These are phyloP conservation scores for Drosophila paranaensis DNA, from an alignment of 2,888 invertebrate species.

Conservation along the genomic window DNA sequence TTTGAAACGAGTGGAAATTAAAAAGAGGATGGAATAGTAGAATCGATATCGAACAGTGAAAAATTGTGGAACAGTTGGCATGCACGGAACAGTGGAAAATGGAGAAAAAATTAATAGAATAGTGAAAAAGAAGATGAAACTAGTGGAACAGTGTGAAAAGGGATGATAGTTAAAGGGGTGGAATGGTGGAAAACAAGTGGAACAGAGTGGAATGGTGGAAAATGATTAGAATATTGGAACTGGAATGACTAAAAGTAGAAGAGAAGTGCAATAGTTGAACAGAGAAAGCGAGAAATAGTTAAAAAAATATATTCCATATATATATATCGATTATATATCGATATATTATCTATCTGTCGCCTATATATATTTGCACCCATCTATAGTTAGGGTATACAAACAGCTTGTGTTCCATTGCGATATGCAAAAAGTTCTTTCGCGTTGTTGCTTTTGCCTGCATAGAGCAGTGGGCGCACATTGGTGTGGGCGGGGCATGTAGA, in stretches of 20 bases:
- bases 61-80: no score
- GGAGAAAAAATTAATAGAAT: not conserved
- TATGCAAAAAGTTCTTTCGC: constrained; percentile 9
- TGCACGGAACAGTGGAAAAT: no score
- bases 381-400: constrained; percentile 1
- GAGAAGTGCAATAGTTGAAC: not conserved
- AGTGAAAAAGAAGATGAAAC: not conserved
- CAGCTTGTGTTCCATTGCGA: not conserved
- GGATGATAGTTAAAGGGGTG: no score
- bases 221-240: not conserved
- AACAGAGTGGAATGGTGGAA: not conserved
- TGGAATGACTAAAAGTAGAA: not conserved
- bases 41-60: no score
- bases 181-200: not conserved
- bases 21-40: not conserved
- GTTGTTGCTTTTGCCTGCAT: constrained; percentile 14
- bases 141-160: not conserved
- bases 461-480: not conserved
- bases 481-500: constrained; percentile 20
- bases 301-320: not conserved
- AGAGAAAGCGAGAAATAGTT: not conserved
- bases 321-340: not conserved
- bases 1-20: no score
- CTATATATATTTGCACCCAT: not conserved
- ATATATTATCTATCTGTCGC: not conserved